These are phyloP conservation scores for Macquaria australasica DNA, from an alignment of 2,113 vertebrate genomes.

Conservation along the genomic window DNA sequence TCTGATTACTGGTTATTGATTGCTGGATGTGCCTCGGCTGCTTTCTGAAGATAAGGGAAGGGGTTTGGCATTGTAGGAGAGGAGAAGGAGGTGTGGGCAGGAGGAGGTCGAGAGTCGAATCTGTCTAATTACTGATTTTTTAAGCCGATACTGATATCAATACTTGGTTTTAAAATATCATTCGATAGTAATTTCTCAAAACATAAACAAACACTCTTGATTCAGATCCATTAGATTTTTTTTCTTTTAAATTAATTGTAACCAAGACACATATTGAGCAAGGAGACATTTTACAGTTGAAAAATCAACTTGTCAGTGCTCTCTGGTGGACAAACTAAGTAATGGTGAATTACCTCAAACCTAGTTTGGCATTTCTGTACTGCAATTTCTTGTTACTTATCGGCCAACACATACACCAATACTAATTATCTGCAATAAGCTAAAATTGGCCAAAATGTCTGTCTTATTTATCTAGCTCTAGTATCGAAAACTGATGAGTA, in stretches of 20 bases:
- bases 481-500: not conserved
- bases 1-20: constrained; percentile 33
- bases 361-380: not conserved
- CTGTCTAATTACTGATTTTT: not conserved
- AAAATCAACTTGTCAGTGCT: not conserved
- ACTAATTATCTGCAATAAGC: not conserved
- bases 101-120: constrained; percentile 11
- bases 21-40: constrained; percentile 7
- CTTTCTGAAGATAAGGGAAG: constrained; percentile 26
- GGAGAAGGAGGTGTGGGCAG: not conserved
- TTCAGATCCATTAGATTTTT: not conserved
- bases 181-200: not conserved
- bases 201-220: not conserved
- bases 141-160: no score
- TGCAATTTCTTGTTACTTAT: not conserved
- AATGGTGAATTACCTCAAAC: not conserved
- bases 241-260: not conserved
- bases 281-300: not conserved
- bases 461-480: not conserved
- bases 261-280: not conserved
- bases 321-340: not conserved
- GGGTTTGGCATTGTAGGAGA: not conserved
- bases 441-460: not conserved
- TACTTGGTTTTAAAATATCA: not conserved
- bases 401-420: not conserved